phyloP scores from a whole-genome alignment of 2,888 invertebrate species.

The Polyommatus iphigenia region DNA sequence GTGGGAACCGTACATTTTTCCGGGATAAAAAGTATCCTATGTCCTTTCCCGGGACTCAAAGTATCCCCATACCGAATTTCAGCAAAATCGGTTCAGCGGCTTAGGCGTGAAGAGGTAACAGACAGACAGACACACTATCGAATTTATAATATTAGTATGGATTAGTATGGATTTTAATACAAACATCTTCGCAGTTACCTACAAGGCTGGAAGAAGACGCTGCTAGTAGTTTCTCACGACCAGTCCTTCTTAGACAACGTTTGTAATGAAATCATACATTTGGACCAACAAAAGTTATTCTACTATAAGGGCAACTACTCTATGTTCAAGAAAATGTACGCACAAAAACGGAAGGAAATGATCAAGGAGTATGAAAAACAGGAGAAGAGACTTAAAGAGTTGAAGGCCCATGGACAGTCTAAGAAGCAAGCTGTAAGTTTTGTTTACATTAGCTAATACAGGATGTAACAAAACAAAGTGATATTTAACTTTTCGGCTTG shows the following conservation, averaged over 20 bases:
- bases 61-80: too few relatives aligned
- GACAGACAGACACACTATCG: too few relatives aligned
- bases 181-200: conserved; percentile 85
- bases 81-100: too few relatives aligned
- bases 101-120: too few relatives aligned
- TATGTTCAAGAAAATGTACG: conserved; percentile 99
- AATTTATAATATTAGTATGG: too few relatives aligned
- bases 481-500: too few relatives aligned
- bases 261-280: conserved; percentile 98
- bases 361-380: conserved; percentile 99
- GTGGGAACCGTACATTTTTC: too few relatives aligned
- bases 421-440: conserved; percentile 91
- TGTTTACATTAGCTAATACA: neutral
- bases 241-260: conserved; percentile 99
- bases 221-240: conserved; percentile 99
- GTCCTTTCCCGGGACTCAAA: too few relatives aligned
- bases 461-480: neutral
- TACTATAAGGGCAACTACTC: conserved; percentile 99
- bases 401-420: conserved; percentile 97
- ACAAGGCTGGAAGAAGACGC: conserved; percentile 99
- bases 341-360: conserved; percentile 96
- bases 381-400: conserved; percentile 95
- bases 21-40: too few relatives aligned
- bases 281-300: conserved; percentile 95
- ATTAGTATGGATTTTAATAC: too few relatives aligned